Evolutionary conservation across 2,797 vertebrate genomes (phyloP).

Genomic region (Lepidocolaptes lacrymiger): DNA sequence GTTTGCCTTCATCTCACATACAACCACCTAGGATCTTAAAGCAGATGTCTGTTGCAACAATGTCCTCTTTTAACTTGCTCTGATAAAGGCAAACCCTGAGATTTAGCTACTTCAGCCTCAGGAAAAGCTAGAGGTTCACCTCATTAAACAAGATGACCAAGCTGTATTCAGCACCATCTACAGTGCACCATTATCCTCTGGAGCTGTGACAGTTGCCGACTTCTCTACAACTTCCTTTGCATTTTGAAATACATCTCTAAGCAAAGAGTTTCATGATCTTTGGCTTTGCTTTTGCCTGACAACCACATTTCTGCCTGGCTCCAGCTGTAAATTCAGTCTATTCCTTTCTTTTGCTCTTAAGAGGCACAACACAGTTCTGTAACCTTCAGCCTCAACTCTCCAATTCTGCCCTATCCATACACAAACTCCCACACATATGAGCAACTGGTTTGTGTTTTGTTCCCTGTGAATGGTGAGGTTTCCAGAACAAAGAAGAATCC

Average conservation of each 20-base stretch:
- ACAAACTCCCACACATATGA: not conserved
- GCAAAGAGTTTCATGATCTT: not conserved
- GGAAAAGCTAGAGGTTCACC: not conserved
- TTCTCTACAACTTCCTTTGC: not conserved
- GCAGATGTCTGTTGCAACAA: fast-evolving
- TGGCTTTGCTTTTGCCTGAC: not conserved
- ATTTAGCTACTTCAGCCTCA: not conserved
- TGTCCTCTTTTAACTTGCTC: not conserved
- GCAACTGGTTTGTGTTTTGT: not conserved
- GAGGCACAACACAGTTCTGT: not conserved
- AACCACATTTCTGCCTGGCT: not conserved
- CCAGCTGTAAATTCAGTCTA: not conserved
- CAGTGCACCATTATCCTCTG: not conserved
- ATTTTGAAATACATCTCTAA: not conserved
- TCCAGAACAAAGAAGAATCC: not conserved
- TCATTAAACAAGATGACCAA: not conserved
- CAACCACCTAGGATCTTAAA: not conserved
- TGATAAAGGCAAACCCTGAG: not conserved
- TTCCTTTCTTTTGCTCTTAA: not conserved
- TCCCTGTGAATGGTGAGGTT: not conserved
- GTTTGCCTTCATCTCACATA: not conserved
- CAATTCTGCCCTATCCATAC: not conserved
- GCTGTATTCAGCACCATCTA: not conserved
- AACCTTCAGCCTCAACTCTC: not conserved
- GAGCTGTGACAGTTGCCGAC: not conserved